These are phyloP conservation scores for Amblyraja radiata DNA, from an alignment of 2,797 vertebrate species.

Conservation along the genomic window DNA sequence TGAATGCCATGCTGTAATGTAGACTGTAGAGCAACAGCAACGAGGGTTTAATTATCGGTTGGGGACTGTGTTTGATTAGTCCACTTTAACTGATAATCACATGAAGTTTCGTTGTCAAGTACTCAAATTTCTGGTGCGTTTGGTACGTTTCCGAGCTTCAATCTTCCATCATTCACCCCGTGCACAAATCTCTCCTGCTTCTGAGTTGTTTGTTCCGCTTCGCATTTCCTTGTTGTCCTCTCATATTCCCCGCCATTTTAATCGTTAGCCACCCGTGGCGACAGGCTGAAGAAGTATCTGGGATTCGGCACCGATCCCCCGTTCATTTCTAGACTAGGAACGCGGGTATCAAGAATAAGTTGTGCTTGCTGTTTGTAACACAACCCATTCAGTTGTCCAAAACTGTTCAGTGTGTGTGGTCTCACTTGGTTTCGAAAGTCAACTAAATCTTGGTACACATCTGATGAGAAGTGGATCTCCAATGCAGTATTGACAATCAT, in stretches of 20 bases:
- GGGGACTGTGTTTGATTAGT: background rate
- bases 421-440: background rate
- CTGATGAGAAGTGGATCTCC: background rate
- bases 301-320: background rate
- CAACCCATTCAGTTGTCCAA: background rate
- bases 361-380: background rate
- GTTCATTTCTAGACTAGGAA: background rate
- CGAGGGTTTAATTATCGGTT: background rate
- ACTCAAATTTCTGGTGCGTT: background rate
- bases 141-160: background rate
- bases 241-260: background rate
- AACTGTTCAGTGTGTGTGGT: background rate
- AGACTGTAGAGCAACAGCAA: constrained; percentile 11
- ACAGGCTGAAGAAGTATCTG: background rate
- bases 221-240: background rate
- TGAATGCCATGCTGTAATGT: background rate
- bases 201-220: no score
- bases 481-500: background rate
- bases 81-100: background rate
- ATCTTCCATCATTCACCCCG: background rate
- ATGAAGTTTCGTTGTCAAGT: background rate
- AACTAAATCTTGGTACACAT: background rate
- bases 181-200: background rate
- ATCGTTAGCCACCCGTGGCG: background rate
- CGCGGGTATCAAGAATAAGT: background rate